These are phyloP conservation scores for Tichodroma muraria DNA, from an alignment of 2,113 vertebrate genomes.

Conservation along the genomic window DNA sequence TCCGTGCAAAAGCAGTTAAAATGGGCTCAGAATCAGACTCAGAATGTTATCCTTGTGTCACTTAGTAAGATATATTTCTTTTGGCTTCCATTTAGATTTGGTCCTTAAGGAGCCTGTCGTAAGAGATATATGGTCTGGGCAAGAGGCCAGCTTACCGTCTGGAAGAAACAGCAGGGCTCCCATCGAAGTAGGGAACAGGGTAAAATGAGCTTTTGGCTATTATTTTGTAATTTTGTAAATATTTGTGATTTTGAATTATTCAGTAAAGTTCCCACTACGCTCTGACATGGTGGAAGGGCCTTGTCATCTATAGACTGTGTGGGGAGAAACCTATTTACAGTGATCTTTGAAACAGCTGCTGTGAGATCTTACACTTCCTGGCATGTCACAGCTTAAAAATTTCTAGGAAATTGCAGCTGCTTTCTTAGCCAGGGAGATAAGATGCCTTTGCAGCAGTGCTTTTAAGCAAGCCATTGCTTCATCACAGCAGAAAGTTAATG, in stretches of 20 bases:
- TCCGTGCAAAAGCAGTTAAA: neutral
- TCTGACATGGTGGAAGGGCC: neutral
- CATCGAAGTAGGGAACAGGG: neutral
- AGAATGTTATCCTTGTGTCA: slow-evolving; percentile 11
- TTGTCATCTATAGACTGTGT: neutral
- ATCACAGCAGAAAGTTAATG: neutral
- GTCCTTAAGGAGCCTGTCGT: slow-evolving; percentile 55
- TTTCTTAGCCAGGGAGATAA: slow-evolving; percentile 26
- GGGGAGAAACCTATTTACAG: neutral
- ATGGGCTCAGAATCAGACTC: neutral
- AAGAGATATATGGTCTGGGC: slow-evolving; percentile 52
- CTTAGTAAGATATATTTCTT: slow-evolving; percentile 46
- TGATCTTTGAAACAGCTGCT: neutral
- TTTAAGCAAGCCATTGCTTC: neutral
- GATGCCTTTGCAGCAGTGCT: neutral
- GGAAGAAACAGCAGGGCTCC: slow-evolving; percentile 51
- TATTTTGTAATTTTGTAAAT: slow-evolving; percentile 43
- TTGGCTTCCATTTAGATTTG: slow-evolving; percentile 47
- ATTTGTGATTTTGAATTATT: slow-evolving; percentile 11
- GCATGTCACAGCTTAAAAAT: slow-evolving; percentile 1
- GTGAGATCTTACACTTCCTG: neutral
- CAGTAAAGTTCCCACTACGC: neutral
- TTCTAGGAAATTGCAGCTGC: slow-evolving; percentile 46
- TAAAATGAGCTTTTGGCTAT: slow-evolving; percentile 13
- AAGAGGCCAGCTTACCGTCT: slow-evolving; percentile 45